Conservation (phyloP, 2,797 vertebrate genomes). For the Rhynchotus rufescens region DNA sequence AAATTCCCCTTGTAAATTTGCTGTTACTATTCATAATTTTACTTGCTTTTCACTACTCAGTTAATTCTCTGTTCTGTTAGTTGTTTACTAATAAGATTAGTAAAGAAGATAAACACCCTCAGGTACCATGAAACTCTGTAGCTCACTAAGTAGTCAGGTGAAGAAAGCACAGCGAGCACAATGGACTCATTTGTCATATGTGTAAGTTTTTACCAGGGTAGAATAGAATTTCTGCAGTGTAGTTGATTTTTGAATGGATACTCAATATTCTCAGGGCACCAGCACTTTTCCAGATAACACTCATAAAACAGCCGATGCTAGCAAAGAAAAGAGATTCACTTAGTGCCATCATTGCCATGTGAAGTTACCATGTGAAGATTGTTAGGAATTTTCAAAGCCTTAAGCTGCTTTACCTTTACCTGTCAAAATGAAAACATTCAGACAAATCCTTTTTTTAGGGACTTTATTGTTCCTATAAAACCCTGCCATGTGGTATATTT, state of each 20-base stretch:
- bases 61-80: not conserved
- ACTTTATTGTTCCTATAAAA: constrained; percentile 20
- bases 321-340: not conserved
- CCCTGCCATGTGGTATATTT: not conserved
- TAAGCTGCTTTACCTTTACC: constrained; percentile 9
- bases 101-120: not conserved
- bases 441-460: not conserved
- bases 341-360: not conserved
- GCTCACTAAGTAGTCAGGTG: not conserved
- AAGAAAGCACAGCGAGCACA: not conserved
- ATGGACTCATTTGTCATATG: not conserved
- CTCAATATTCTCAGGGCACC: not conserved
- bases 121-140: not conserved
- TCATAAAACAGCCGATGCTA: not conserved
- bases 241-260: not conserved
- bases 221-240: not conserved
- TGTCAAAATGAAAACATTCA: constrained; percentile 18
- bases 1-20: not conserved
- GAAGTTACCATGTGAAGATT: not conserved
- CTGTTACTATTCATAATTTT: constrained; percentile 4
- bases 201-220: not conserved
- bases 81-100: not conserved
- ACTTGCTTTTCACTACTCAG: not conserved
- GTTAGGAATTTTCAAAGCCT: not conserved
- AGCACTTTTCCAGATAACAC: not conserved